Base-by-base conservation (phyloP, 1,140 invertebrate genomes). In the Leptopilina clavipes region DNA sequence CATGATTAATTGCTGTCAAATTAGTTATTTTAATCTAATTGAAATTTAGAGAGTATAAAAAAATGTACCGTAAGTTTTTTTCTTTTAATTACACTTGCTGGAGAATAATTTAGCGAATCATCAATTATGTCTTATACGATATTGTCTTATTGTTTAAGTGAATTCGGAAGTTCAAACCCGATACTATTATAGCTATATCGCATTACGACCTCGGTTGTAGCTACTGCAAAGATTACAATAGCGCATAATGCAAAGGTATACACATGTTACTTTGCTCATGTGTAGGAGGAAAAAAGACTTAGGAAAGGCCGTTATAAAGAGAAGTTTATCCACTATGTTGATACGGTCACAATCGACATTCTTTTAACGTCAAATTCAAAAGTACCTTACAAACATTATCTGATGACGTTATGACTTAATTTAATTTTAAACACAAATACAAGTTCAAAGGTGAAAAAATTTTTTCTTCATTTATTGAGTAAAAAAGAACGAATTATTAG, bases 91-190 rank as follows among this genome's bases (percentile, higher is more conserved):
- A n/a, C n/a, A n/a, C n/a, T n/a, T n/a, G n/a, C n/a, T n/a, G n/a
- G n/a, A n/a, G n/a, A n/a, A n/a, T n/a, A n/a, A n/a, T n/a, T n/a
- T n/a, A 6, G 37, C 0, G 9, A 40, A 65, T 65, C 25, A n/a
- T 37, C 25, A 31, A 31, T 7, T 17, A 19, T 19, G 17, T n/a
- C 17, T 54, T 52, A 11, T 5, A 31, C 14, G n/a, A 65, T 65
- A n/a, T n/a, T n/a, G n/a, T n/a, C 59, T 22, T 31, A 14, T 54
- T 19, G 17, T 54, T 18, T 31, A 31, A 31, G 25, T 25, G 59
- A 65, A 22, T 65, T 65, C 59, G 59, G 59, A 65, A 65, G 59
- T 37, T 65, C 59, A 22, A 65, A 65, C 59, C 59, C 22, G 59
- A 65, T 65, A 31, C 59, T 65, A n/a, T n/a, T 31, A 25, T 65